Evolutionary conservation across 1,140 invertebrate genomes (phyloP), one percentile per base, ranked within the genome.

Genomic region (Drosophila burlai): DNA sequence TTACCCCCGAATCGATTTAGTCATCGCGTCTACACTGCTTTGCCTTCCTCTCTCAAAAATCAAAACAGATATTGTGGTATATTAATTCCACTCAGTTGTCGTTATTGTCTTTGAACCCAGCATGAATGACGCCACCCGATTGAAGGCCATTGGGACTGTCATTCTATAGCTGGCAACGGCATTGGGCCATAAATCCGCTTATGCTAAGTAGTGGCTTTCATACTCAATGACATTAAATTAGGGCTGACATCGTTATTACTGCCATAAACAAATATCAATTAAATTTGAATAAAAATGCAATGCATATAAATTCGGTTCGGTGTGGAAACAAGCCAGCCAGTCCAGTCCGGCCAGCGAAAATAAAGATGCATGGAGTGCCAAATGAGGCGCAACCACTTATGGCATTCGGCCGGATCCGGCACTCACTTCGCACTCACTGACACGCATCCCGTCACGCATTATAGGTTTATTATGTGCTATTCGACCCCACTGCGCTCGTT

Each of bases 241-340:
- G 46, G 46, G 36, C 42, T 74, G 62, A 81, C 80, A 75, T 72
- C 59, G 60, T 83, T 83, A 83, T 81, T 89, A 84, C 87, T 57
- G 62, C 75, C 54, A 71, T 71, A 60, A 49, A 57, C 36, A 83
- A 86, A 64, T 75, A 81, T 74, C 81, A 89, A 89, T 87, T 89
- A 87, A 89, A 87, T 87, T 87, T 87, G 72, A 87, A 87, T 87
- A 87, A 87, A 89, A 89, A 68, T 77, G 83, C 85, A 81, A 76
- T 89, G 42, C 46, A 47, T 69, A 84, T 89, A 76, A 80, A 83
- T 80, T 61, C 15, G 11, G 21, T 11, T 46, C n/a, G 42, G 47
- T 26, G 34, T 58, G 46, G 46, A 43, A 29, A 38, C 16, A 29
- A 16, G 57, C 18, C 16, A 62, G 11, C 16, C 34, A 49, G 40